A percentile compares a stretch with the other conserved stretches of the same genome.
These are phyloP conservation scores for Platycheirus rosarum DNA, from an alignment of 2,888 invertebrate species.

Conservation along the genomic window DNA sequence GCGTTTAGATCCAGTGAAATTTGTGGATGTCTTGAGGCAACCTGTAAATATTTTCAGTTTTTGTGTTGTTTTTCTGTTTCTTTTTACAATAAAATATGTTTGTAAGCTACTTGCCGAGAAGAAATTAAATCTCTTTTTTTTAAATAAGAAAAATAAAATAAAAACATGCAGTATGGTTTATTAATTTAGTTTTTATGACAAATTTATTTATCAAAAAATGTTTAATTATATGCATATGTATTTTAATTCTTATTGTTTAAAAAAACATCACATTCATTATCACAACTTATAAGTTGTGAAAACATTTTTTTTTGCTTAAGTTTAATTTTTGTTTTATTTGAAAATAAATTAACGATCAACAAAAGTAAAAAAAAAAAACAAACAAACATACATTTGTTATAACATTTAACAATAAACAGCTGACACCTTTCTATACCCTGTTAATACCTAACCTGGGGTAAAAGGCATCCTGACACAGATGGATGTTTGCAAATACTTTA, in stretches of 20 bases:
- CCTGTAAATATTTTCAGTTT: conserved; percentile 75
- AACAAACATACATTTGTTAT: not conserved
- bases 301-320: conserved; percentile 27
- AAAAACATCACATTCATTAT: conserved; percentile 62
- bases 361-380: conserved; percentile 23
- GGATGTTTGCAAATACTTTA: conserved; percentile 36
- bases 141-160: conserved; percentile 23
- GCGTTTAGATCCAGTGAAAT: conserved; percentile 79
- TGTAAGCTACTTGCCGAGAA: conserved; percentile 71
- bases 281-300: conserved; percentile 60
- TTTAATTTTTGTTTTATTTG: conserved; percentile 40
- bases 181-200: conserved; percentile 17
- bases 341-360: conserved; percentile 43
- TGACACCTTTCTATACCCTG: conserved; percentile 64
- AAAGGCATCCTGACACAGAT: conserved; percentile 67
- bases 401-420: conserved; percentile 40
- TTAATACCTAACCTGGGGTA: conserved; percentile 68
- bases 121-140: conserved; percentile 62
- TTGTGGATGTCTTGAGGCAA: conserved; percentile 76
- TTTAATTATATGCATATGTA: too few species aligned
- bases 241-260: conserved; percentile 35
- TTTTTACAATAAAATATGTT: conserved; percentile 35
- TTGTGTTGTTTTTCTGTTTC: conserved; percentile 40
- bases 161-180: conserved; percentile 59
- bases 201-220: conserved; percentile 58